Evolutionary conservation across 64 coral and sea anemone species (phyloP).

Genomic region (Platygyra sinensis): DNA sequence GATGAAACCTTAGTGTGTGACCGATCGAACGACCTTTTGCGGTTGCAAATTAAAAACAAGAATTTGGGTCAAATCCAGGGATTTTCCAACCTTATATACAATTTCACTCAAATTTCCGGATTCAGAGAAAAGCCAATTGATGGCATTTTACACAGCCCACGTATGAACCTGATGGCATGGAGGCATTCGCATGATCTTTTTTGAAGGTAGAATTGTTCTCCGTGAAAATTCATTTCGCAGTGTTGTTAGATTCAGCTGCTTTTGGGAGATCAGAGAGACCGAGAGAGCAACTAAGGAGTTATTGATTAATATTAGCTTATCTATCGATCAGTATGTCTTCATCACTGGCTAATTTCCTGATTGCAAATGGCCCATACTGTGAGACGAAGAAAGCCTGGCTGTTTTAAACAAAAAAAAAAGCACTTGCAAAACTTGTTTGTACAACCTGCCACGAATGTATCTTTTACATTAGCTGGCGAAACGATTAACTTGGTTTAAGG

Average conservation of each 20-base stretch:
- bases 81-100: neutral
- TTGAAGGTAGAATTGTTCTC: neutral
- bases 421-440: neutral
- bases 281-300: conserved; percentile 24
- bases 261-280: conserved; percentile 14
- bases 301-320: conserved; percentile 30
- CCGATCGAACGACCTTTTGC: neutral
- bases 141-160: neutral
- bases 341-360: conserved; percentile 31
- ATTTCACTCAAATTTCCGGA: conserved; percentile 17
- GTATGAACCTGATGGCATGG: neutral
- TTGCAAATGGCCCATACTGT: neutral
- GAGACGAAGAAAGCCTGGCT: neutral
- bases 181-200: neutral
- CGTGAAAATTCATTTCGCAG: neutral
- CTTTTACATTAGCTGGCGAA: neutral
- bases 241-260: neutral
- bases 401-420: neutral
- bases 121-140: neutral
- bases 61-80: neutral
- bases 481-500: conserved; percentile 12
- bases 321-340: conserved; percentile 13
- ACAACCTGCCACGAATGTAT: neutral
- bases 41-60: conserved; percentile 18
- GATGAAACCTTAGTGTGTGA: too few species aligned